Evolutionary conservation across 2,888 invertebrate genomes (phyloP), one percentile per base, ranked within the genome.

Genomic region (Kryphioiulus occultus): DNA sequence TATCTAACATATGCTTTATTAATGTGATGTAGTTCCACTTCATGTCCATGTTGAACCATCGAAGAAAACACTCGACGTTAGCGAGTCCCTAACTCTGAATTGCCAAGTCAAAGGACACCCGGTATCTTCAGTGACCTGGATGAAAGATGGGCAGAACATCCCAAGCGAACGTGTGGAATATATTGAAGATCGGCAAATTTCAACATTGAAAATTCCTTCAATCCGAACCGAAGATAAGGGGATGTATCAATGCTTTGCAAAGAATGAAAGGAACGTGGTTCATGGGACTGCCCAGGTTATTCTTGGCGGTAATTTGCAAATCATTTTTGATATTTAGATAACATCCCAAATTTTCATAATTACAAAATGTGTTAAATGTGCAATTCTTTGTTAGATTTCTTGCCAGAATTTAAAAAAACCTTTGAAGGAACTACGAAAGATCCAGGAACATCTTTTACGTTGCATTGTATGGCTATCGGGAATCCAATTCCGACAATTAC

Each of bases 191-290:
- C 26, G 30, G 35, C 19, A 26, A 0, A 2, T 32, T 26, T 85
- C 87, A 9, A 85, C 17, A 3, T 32, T 84, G 17, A 22, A 44
- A 5, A 84, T 87, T 12, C 4, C 68, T 7, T 12, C 83, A 15
- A 32, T 84, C 9, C 22, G 26, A 47, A 19, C 87, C 7, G 82
- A 87, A 26, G 44, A 87, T 35, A 87, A 87, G 22, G 87, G 87
- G 84, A 87, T 87, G 87, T 87, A 87, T 47, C 87, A 87, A 22
- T 87, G 87, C 35, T 87, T 87, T 30, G 85, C 85, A 3, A 39
- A 85, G 12, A 84, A 44, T 85, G 87, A 68, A 22, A 10, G 15
- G 15, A 26, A 44, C 17, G 42, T 47, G 4, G 47, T 53, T 5
- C 44, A 84, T 2, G 15, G 82, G 3, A 19, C 44, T 32, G 84